Percentiles rank a stretch among this genome's conserved stretches.
phyloP scores from a whole-genome alignment of 2,888 invertebrate genomes.

The Isotomurus palustris region DNA sequence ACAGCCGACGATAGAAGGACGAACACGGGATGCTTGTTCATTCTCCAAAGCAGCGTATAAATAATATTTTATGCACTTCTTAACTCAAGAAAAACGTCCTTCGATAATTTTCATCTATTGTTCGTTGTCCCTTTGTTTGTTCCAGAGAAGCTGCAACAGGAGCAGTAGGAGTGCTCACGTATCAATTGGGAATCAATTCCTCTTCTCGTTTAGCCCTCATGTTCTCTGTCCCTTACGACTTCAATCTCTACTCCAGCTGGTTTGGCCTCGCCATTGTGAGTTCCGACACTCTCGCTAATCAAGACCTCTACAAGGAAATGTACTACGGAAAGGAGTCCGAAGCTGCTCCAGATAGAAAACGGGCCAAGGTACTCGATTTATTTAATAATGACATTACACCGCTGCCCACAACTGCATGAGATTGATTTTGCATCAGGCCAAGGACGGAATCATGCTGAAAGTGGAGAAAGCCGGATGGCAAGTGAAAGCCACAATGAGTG shows the following conservation, averaged over 20 bases:
- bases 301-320: slow-evolving; percentile 24
- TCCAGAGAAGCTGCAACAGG: slow-evolving; percentile 21
- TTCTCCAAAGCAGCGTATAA: slow-evolving; percentile 28
- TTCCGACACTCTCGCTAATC: neutral
- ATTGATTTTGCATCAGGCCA: too few species aligned
- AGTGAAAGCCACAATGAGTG: slow-evolving; percentile 26
- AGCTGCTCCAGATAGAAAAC: slow-evolving; percentile 9
- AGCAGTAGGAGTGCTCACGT: slow-evolving; percentile 26
- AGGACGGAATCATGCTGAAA: slow-evolving; percentile 13
- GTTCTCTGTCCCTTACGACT: slow-evolving; percentile 30
- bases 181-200: slow-evolving; percentile 17
- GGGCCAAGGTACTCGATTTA: slow-evolving; percentile 22
- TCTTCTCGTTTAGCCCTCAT: slow-evolving; percentile 17
- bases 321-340: slow-evolving; percentile 18
- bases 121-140: neutral
- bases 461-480: slow-evolving; percentile 12
- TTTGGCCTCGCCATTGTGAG: slow-evolving; percentile 20
- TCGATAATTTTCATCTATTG: neutral
- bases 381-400: too few species aligned
- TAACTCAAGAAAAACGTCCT: neutral
- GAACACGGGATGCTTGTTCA: slow-evolving; percentile 18
- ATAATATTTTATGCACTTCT: neutral
- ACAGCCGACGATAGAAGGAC: slow-evolving; percentile 14
- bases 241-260: slow-evolving; percentile 26
- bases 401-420: too few species aligned